These are phyloP conservation scores for Eunapius fragilis DNA, from an alignment of 37 sponge, comb jelly and placozoan genomes.

Conservation along the genomic window DNA sequence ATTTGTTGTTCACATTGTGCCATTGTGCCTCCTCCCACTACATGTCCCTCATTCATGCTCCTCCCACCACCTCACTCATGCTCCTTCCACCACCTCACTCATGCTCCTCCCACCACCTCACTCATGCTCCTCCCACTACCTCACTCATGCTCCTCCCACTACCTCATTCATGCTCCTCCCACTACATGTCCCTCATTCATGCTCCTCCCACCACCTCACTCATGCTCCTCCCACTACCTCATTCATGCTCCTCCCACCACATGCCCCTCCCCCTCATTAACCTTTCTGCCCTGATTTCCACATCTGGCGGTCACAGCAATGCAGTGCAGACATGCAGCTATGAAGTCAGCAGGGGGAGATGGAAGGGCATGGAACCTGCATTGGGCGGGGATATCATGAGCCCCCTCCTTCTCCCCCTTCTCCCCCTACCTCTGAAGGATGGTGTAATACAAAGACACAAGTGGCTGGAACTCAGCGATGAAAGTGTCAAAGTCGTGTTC, in stretches of 20 bases:
- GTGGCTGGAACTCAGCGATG: slow-evolving; percentile 27
- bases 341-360: slow-evolving; percentile 40
- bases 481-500: slow-evolving; percentile 35
- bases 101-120: not conserved
- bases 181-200: not conserved
- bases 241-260: not conserved
- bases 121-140: too few species aligned
- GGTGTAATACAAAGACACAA: slow-evolving; percentile 44
- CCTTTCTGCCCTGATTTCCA: not conserved
- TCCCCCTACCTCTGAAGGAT: slow-evolving; percentile 46
- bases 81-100: not conserved
- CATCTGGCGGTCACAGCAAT: slow-evolving; percentile 48
- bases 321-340: slow-evolving; percentile 70
- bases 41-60: not conserved
- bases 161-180: too few species aligned
- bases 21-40: too few species aligned
- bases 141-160: too few species aligned
- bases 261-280: not conserved
- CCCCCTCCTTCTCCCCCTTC: too few species aligned
- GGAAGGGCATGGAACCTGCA: slow-evolving; percentile 53
- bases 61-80: not conserved
- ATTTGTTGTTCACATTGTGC: too few species aligned
- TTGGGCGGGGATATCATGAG: too few species aligned
- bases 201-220: not conserved
- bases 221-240: not conserved